Evolutionary conservation across 2,797 vertebrate genomes (phyloP).

Genomic region (Phrynocephalus vlangalii): DNA sequence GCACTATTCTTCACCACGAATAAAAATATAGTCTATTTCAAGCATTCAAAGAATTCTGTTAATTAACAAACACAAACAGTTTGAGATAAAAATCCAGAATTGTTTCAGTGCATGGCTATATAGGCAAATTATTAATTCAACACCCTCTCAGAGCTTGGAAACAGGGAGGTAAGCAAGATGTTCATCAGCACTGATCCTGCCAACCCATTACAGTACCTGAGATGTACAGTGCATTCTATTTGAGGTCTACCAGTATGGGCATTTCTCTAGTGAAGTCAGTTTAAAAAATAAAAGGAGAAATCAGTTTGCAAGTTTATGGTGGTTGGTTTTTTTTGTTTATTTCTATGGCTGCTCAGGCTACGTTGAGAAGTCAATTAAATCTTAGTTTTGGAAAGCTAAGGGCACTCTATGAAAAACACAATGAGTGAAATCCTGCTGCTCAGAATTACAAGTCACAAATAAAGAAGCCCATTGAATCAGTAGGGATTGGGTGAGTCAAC

Average conservation of each 20-base stretch:
- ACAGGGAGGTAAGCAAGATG: neutral
- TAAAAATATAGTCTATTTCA: neutral
- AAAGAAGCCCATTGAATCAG: too few species aligned
- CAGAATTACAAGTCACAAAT: too few species aligned
- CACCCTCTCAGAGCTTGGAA: neutral
- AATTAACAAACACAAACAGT: neutral
- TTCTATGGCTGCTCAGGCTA: neutral
- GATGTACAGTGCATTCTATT: neutral
- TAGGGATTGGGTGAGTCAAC: too few species aligned
- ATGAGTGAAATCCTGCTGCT: too few species aligned
- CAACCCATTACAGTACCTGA: neutral
- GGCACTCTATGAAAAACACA: neutral
- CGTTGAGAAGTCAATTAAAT: neutral
- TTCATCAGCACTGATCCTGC: neutral
- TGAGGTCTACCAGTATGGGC: slow-evolving; percentile 6
- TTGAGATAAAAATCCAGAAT: neutral
- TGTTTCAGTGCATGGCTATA: neutral
- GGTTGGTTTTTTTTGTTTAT: slow-evolving; percentile 40
- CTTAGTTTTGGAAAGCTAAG: neutral
- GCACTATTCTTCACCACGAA: neutral
- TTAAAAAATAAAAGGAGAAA: slow-evolving; percentile 39
- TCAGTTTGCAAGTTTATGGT: slow-evolving; percentile 43
- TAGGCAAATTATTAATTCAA: neutral
- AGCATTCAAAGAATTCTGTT: neutral
- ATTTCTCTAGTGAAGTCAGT: slow-evolving; percentile 38